phyloP scores from a whole-genome alignment of 2,113 vertebrate genomes.

The Pachypanchax playfairii region DNA sequence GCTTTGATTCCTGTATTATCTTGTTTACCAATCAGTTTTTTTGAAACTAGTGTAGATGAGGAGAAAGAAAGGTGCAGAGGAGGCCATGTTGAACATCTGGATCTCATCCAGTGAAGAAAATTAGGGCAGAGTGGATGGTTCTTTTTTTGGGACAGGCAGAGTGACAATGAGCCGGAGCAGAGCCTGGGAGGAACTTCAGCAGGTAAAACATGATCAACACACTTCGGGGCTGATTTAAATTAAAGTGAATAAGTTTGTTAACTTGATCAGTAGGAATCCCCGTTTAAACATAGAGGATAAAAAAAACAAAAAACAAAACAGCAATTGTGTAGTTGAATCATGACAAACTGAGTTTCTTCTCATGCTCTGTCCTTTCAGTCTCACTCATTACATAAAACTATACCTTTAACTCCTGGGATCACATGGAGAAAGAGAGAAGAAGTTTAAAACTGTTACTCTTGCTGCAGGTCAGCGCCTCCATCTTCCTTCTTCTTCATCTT shows the following conservation, averaged over 20 bases:
- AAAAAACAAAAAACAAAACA: no score
- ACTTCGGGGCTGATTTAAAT: not conserved
- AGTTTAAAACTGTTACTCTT: slow-evolving; percentile 70
- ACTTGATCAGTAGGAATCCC: not conserved
- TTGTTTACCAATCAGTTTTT: slow-evolving; percentile 36
- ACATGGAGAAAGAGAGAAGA: slow-evolving; percentile 79
- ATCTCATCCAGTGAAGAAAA: slow-evolving; percentile 63
- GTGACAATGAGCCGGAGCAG: slow-evolving; percentile 66
- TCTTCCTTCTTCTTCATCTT: slow-evolving; percentile 42
- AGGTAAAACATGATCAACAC: slow-evolving; percentile 42
- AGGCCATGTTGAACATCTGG: slow-evolving; percentile 70
- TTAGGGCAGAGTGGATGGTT: slow-evolving; percentile 72
- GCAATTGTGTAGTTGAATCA: slow-evolving; percentile 40
- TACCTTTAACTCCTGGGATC: slow-evolving; percentile 84
- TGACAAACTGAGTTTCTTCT: slow-evolving; percentile 59
- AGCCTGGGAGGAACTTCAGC: slow-evolving; percentile 62
- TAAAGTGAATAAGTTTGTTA: not conserved
- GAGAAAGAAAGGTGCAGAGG: slow-evolving; percentile 69
- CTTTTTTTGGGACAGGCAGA: slow-evolving; percentile 72
- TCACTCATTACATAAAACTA: slow-evolving; percentile 72
- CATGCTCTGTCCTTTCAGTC: slow-evolving; percentile 68
- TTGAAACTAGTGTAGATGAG: slow-evolving; percentile 67
- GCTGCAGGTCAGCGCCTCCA: slow-evolving; percentile 49
- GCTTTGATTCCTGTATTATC: slow-evolving; percentile 1
- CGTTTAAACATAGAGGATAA: slow-evolving; percentile 14